phyloP scores from a whole-genome alignment of 2,797 vertebrate genomes.

The Acomys russatus region DNA sequence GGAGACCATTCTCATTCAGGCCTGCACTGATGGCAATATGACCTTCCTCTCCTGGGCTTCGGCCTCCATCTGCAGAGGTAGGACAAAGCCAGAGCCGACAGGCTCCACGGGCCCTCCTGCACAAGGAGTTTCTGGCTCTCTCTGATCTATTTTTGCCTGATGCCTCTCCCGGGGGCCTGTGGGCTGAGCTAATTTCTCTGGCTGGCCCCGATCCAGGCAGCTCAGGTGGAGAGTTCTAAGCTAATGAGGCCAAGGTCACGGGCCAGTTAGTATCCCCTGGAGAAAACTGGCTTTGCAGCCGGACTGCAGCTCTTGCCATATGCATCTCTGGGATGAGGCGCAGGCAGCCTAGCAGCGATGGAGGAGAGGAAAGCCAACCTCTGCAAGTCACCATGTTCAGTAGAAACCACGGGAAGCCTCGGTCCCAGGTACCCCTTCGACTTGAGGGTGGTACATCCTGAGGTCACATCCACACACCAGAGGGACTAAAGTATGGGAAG shows the following conservation, averaged over 20 bases:
- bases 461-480: neutral
- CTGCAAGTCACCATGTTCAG: neutral
- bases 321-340: neutral
- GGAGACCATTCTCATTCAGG: neutral
- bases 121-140: slow-evolving; percentile 68
- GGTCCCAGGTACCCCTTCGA: neutral
- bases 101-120: slow-evolving; percentile 34
- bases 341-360: neutral
- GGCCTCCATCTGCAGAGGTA: slow-evolving; percentile 29
- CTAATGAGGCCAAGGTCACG: slow-evolving; percentile 84
- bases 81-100: neutral
- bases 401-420: neutral
- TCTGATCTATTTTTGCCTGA: slow-evolving; percentile 81
- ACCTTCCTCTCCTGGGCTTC: slow-evolving; percentile 11
- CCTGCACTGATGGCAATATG: neutral
- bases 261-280: slow-evolving; percentile 52
- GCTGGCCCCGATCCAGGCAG: slow-evolving; percentile 77
- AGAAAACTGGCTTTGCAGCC: slow-evolving; percentile 27
- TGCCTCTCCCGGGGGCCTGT: slow-evolving; percentile 75
- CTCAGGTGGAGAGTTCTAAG: slow-evolving; percentile 77
- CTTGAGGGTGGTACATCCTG: neutral
- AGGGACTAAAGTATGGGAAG: too few relatives aligned
- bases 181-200: slow-evolving; percentile 82
- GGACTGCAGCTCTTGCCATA: neutral
- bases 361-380: neutral